A percentile compares a stretch with the other conserved stretches of the same genome.
phyloP scores from a whole-genome alignment of 2,113 vertebrate species.

The Salminus brasiliensis region DNA sequence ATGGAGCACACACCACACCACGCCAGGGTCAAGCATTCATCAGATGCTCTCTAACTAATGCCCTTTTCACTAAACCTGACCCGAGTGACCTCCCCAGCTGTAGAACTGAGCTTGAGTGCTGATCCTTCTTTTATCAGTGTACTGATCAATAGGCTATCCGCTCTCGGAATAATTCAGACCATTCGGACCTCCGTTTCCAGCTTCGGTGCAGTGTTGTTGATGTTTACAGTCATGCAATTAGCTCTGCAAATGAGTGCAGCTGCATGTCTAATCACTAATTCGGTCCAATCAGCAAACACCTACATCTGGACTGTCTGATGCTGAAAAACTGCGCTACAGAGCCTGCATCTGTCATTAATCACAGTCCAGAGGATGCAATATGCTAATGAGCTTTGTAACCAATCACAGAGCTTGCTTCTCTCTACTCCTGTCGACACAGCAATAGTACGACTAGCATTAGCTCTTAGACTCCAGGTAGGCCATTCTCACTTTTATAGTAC shows the following conservation, averaged over 20 bases:
- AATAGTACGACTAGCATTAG: no score
- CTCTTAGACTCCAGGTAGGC: no score
- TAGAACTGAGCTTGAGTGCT: neutral
- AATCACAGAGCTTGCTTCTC: no score
- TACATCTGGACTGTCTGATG: neutral
- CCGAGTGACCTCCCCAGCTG: neutral
- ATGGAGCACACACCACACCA: neutral
- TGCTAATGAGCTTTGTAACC: no score
- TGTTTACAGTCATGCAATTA: no score
- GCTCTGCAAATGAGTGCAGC: conserved; percentile 44
- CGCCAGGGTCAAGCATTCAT: neutral
- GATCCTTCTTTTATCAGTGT: neutral
- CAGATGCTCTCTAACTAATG: neutral
- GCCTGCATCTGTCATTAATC: neutral
- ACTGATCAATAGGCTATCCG: no score
- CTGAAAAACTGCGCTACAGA: neutral
- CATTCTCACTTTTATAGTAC: no score
- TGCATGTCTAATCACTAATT: neutral
- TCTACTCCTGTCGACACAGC: no score
- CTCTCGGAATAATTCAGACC: conserved; percentile 53
- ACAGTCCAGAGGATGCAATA: neutral
- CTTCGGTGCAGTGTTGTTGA: no score
- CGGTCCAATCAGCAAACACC: neutral
- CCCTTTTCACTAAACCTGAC: neutral
- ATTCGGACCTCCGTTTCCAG: conserved; percentile 53